phyloP scores from a whole-genome alignment of 1,140 invertebrate species.

The Hylaeus anthracinus region DNA sequence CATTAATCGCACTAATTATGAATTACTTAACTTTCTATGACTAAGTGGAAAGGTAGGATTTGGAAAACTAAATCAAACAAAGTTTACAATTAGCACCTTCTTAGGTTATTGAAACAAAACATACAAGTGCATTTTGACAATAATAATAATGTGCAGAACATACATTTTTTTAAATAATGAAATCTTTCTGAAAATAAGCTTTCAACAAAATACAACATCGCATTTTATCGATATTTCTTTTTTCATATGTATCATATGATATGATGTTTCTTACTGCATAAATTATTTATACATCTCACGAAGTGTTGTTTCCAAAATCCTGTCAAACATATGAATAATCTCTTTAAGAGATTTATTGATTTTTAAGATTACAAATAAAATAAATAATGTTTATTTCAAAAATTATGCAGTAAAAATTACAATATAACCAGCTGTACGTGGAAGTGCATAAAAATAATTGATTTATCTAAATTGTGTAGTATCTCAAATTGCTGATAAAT shows the following conservation, averaged over 20 bases:
- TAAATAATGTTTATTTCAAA: slow-evolving; percentile 5
- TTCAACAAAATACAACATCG: slow-evolving; percentile 2
- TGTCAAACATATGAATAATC: neutral
- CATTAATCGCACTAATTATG: neutral
- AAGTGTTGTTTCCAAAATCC: neutral
- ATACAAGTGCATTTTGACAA: slow-evolving; percentile 22
- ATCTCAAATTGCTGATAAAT: slow-evolving; percentile 44
- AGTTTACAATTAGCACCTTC: slow-evolving; percentile 24
- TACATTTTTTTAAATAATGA: slow-evolving; percentile 15
- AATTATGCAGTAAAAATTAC: slow-evolving; percentile 19
- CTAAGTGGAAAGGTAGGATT: slow-evolving; percentile 5
- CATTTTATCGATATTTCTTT: neutral
- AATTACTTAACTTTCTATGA: slow-evolving; percentile 20
- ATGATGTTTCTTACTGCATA: slow-evolving; percentile 24
- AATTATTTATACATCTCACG: slow-evolving; percentile 16
- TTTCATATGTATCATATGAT: neutral
- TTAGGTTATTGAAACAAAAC: slow-evolving; percentile 32
- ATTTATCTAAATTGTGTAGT: slow-evolving; percentile 35
- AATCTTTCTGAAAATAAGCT: slow-evolving; percentile 1
- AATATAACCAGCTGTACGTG: slow-evolving; percentile 1
- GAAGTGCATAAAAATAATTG: slow-evolving; percentile 1
- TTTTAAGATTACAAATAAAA: neutral
- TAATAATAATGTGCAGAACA: slow-evolving; percentile 32
- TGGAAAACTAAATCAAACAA: slow-evolving; percentile 17
- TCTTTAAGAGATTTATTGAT: neutral